Percentiles rank a stretch among this genome's conserved stretches.
Conservation (phyloP, 2,797 vertebrate genomes). For the Trachops cirrhosus region DNA sequence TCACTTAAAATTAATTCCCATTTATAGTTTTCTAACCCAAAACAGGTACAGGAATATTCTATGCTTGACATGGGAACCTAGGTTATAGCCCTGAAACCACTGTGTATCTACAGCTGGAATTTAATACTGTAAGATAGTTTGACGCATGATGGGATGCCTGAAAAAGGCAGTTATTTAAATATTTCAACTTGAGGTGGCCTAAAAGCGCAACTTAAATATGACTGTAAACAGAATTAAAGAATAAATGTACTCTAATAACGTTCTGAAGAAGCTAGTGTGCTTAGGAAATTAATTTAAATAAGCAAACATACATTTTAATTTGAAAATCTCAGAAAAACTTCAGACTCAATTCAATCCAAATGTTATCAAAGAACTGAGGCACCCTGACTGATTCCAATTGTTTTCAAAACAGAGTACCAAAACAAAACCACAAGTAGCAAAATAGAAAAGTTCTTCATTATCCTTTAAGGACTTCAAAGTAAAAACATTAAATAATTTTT, state of each 20-base stretch:
- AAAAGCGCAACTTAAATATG: not conserved
- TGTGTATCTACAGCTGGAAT: not conserved
- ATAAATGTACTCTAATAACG: not conserved
- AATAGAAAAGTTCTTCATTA: constrained; percentile 11
- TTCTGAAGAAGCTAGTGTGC: not conserved
- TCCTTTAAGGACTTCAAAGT: constrained; percentile 41
- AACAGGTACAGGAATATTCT: constrained; percentile 1
- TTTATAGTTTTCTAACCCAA: not conserved
- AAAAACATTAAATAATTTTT: constrained; percentile 16
- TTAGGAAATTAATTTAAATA: constrained; percentile 32
- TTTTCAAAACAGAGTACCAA: constrained; percentile 49
- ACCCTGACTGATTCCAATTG: not conserved
- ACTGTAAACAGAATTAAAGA: constrained; percentile 7
- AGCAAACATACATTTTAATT: not conserved
- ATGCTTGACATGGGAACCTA: not conserved
- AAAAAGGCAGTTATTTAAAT: not conserved
- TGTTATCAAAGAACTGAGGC: not conserved
- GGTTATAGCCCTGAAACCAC: not conserved
- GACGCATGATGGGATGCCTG: not conserved
- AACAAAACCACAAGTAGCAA: not conserved
- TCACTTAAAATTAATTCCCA: constrained; percentile 41
- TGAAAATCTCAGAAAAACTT: constrained; percentile 39
- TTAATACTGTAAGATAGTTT: not conserved
- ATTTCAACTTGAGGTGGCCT: constrained; percentile 26
- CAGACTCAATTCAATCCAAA: not conserved